Evolutionary conservation across 2,888 invertebrate genomes (phyloP), one percentile per base, ranked within the genome.

Genomic region (Gibbula magus): DNA sequence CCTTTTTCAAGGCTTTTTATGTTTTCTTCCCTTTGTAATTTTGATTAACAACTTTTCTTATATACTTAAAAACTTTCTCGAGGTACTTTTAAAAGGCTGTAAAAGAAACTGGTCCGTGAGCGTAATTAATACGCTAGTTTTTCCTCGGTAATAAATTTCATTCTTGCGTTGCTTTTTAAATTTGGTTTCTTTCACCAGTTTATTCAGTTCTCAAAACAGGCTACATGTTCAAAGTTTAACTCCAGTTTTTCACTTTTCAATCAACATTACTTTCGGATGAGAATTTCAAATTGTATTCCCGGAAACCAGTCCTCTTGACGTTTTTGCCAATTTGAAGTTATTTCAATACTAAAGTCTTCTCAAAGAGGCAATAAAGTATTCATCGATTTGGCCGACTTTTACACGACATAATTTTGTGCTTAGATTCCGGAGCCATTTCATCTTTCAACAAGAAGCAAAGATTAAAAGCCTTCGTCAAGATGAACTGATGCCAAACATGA

Each of bases 1-100:
- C 61, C 25, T 25, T 29, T 61, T 61, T 61, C 25, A 29, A 22
- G 7, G 25, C 25, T 29, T 29, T 29, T 61, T 61, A 61, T 22
- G 61, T 61, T 61, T 61, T 61, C 29, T 29, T 29, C 22, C 10
- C 29, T 61, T 61, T 29, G 61, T 61, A 61, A 61, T 61, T 61
- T 61, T 61, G 61, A 61, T 61, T 61, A 61, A 61, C 61, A 61
- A 61, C 29, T 29, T 29, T 61, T 61, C 29, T 61, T 61, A 61
- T 29, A 8, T 25, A 61, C 29, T 29, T 61, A 29, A 29, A 61
- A 45, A 45, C 45, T 45, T 1, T 13, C 45, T 45, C 13, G 13
- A 45, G 45, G 45, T 45, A 45, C 45, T 45, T 45, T 45, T 45
- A 45, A 45, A 45, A 45, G 45, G 61, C 29, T 61, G 25, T 61